Evolutionary conservation across 2,113 vertebrate species (phyloP), one percentile per base, ranked within the genome.

Genomic region (Naja naja): DNA sequence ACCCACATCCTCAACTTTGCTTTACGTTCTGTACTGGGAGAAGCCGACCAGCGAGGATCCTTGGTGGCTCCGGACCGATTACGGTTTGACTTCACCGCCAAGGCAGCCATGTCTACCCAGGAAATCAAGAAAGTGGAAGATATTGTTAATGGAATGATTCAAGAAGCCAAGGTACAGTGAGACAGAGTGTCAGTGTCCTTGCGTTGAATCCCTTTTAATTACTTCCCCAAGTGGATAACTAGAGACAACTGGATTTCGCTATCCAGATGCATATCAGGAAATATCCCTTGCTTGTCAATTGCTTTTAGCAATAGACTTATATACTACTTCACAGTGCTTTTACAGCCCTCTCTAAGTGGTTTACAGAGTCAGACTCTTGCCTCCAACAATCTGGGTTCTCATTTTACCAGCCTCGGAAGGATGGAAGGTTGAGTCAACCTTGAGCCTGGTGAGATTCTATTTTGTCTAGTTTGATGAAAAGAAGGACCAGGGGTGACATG

Each of bases 1-100:
- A 99, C 99, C 0, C 99, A 99, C 97, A 99, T 99, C 95, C 97
- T 99, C 85, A 99, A 99, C 98, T 99, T 99, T 0, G 99, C 99
- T 87, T 96, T 99, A 95, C 98, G 99, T 52, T 97, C 97, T 0
- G 99, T 99, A n/a, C 95, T 99, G 81, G 99, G 99, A 0, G 99
- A 99, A 94, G 99, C 99, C 0, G 99, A 99, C 95, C 99, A 99
- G 97, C 98, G 98, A 54, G 99, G 99, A 0, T 99, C 99, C 0
- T 96, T 99, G 94, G 99, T 99, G 0, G 99, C 99, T 0, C 97
- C 99, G 0, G 99, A 99, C 95, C 98, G 99, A 81, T 98, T 99
- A 91, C 98, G 99, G 60, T 99, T 99, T 1, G 99, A 99, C 97
- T 99, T 99, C 95, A 99, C 99, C 0, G 99, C 99, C 94, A 99